A percentile compares a stretch with the other conserved stretches of the same genome.
Conservation (phyloP, 2,113 vertebrate species). For the Apus apus region DNA sequence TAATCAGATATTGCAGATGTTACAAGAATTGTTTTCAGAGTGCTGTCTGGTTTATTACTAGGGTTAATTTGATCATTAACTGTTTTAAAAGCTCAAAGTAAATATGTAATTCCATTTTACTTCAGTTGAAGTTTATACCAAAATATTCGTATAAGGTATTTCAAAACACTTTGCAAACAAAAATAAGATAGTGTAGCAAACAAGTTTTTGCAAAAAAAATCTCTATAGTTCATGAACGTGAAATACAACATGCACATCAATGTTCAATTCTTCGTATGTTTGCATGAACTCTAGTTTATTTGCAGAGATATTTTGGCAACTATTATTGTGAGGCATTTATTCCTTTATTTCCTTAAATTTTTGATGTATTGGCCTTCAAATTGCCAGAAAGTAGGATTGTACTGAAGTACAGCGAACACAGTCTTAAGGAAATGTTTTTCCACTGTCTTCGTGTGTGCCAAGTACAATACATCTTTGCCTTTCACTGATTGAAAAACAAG, state of each 20-base stretch:
- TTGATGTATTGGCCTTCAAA: neutral
- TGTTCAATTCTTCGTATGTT: neutral
- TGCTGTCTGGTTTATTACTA: neutral
- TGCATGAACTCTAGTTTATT: neutral
- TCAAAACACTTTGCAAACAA: neutral
- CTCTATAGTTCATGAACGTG: neutral
- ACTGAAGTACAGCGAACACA: neutral
- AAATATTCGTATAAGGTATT: neutral
- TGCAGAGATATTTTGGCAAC: neutral
- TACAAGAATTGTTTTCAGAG: neutral
- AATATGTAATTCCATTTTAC: neutral
- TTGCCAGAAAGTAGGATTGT: neutral
- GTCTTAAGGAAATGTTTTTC: neutral
- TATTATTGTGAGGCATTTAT: neutral
- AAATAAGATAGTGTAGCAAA: neutral
- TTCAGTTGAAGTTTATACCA: neutral
- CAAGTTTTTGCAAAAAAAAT: neutral
- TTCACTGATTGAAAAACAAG: neutral
- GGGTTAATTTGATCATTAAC: neutral
- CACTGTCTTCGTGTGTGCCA: neutral
- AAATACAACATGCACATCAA: neutral
- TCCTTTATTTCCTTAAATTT: neutral
- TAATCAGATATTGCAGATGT: neutral
- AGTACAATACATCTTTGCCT: neutral
- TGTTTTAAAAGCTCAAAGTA: neutral